A percentile compares a stretch with the other conserved stretches of the same genome.
phyloP scores from a whole-genome alignment of 1,140 invertebrate genomes.

The Heliconius himera region DNA sequence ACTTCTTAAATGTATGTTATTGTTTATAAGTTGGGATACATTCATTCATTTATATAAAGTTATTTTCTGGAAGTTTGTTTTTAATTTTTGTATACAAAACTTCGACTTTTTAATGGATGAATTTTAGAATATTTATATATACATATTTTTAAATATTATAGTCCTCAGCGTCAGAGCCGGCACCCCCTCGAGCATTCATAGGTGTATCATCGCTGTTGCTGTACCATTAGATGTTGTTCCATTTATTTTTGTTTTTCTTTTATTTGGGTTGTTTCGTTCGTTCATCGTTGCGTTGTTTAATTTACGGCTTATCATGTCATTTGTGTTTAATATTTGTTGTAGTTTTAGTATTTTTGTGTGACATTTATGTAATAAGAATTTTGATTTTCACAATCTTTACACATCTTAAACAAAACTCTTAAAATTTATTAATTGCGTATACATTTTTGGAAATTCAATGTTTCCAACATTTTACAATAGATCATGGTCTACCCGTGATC shows the following conservation, averaged over 20 bases:
- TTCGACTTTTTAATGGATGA: too few species aligned
- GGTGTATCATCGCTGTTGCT: background rate
- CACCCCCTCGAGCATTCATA: background rate
- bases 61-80: too few species aligned
- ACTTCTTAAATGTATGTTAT: too few species aligned
- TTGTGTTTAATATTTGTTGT: slow-evolving; percentile 36
- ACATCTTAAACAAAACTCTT: too few species aligned
- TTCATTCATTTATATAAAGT: too few species aligned
- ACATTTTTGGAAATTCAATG: too few species aligned
- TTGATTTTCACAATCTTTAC: too few species aligned
- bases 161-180: background rate
- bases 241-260: slow-evolving; percentile 19
- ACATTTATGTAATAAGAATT: background rate
- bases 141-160: background rate
- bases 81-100: too few species aligned
- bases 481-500: too few species aligned
- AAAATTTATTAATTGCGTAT: too few species aligned
- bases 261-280: slow-evolving; percentile 2
- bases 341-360: slow-evolving; percentile 15
- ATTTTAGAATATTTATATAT: background rate
- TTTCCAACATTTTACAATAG: too few species aligned
- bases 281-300: slow-evolving; percentile 21
- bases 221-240: slow-evolving; percentile 6
- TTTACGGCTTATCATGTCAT: slow-evolving; percentile 38
- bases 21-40: too few species aligned